Evolutionary conservation across 2,797 vertebrate species (phyloP).

Genomic region (Sebastes hubbsi): DNA sequence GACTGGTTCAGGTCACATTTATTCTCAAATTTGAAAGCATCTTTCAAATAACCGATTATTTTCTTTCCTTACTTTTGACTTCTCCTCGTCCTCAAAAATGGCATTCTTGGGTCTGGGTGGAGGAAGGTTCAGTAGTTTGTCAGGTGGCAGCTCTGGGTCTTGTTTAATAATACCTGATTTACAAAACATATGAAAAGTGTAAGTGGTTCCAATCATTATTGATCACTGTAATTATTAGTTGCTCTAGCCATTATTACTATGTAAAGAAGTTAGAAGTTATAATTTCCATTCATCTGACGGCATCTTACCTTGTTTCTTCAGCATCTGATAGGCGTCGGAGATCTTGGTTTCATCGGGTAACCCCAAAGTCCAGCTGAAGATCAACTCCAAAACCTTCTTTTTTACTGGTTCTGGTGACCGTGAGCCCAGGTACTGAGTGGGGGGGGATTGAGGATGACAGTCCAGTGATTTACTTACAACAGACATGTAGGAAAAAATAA

Average conservation of each 20-base stretch:
- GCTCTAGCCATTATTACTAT: not conserved
- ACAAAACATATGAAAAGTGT: slow-evolving; percentile 22
- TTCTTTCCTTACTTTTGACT: slow-evolving; percentile 89
- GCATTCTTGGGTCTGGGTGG: slow-evolving; percentile 94
- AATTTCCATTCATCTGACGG: not conserved
- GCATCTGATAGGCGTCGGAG: slow-evolving; percentile 95
- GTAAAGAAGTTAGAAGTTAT: not conserved
- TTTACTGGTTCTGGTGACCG: slow-evolving; percentile 95
- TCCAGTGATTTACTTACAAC: not conserved
- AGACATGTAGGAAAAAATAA: not conserved
- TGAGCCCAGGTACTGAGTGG: slow-evolving; percentile 90
- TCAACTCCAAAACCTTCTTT: slow-evolving; percentile 93
- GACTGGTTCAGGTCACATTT: not conserved
- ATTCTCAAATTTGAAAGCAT: not conserved
- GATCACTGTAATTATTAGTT: not conserved
- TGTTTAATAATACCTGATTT: slow-evolving; percentile 92
- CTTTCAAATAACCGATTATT: not conserved
- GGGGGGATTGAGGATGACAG: not conserved
- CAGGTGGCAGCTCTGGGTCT: slow-evolving; percentile 91
- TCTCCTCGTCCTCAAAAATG: slow-evolving; percentile 98
- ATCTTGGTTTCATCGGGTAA: slow-evolving; percentile 95
- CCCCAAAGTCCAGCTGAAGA: slow-evolving; percentile 94
- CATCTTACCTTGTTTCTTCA: slow-evolving; percentile 93
- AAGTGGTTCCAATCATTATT: not conserved
- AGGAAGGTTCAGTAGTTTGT: slow-evolving; percentile 85